Percentiles rank a stretch among this genome's conserved stretches.
These are phyloP conservation scores for Sebastes cheni DNA, from an alignment of 2,797 vertebrate genomes.

Conservation along the genomic window DNA sequence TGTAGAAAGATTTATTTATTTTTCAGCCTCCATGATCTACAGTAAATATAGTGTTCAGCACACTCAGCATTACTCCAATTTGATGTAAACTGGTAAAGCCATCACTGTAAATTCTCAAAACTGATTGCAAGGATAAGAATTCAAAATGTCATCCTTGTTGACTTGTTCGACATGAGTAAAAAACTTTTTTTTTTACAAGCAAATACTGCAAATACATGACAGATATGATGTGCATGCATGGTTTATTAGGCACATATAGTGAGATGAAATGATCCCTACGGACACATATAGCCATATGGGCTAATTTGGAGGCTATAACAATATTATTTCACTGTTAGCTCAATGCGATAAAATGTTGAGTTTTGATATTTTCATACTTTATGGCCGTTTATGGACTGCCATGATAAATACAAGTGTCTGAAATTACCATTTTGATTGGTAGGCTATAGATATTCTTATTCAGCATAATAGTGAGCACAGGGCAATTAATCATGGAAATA, in stretches of 20 bases:
- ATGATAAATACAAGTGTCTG: constrained; percentile 38
- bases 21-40: neutral
- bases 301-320: neutral
- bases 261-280: neutral
- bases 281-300: neutral
- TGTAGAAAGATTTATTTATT: neutral
- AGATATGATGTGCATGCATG: neutral
- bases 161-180: neutral
- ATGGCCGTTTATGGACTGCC: constrained; percentile 39
- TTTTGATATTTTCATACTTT: constrained; percentile 16
- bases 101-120: neutral
- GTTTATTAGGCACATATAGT: neutral
- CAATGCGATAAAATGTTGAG: neutral
- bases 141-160: neutral
- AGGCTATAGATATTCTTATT: constrained; percentile 22
- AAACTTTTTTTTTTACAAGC: neutral
- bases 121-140: neutral
- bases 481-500: constrained; percentile 51
- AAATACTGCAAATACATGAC: neutral
- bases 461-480: constrained; percentile 28
- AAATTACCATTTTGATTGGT: constrained; percentile 19
- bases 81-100: neutral
- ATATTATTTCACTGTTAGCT: neutral
- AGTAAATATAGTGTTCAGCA: neutral
- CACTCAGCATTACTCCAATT: neutral